Percentiles rank a stretch among this genome's conserved stretches.
These are phyloP conservation scores for Clupea harengus DNA, from an alignment of 2,113 vertebrate genomes.

Conservation along the genomic window DNA sequence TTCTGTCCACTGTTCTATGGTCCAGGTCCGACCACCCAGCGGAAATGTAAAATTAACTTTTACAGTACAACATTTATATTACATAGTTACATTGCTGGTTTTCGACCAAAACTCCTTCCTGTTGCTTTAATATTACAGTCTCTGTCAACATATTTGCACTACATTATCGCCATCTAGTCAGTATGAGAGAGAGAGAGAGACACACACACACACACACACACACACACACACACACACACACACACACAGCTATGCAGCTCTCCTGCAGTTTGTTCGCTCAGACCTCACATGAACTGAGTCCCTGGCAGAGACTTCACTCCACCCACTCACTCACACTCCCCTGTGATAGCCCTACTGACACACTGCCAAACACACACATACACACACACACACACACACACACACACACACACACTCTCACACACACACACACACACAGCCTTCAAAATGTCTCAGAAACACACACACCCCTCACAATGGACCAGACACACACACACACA, in stretches of 20 bases:
- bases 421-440: background rate
- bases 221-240: background rate
- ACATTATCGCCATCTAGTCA: background rate
- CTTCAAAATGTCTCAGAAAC: no score
- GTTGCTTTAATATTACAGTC: background rate
- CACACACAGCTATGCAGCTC: background rate
- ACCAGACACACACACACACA: background rate
- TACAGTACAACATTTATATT: no score
- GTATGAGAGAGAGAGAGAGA: background rate
- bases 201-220: conserved; percentile 5
- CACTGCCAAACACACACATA: background rate
- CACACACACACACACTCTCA: background rate
- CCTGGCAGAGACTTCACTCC: conserved; percentile 43
- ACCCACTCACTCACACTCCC: conserved; percentile 22
- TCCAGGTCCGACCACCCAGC: no score
- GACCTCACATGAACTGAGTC: conserved; percentile 63
- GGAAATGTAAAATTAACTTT: no score
- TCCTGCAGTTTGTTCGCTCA: background rate
- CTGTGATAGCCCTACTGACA: conserved; percentile 32
- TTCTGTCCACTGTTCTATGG: background rate
- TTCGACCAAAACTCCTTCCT: background rate
- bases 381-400: background rate
- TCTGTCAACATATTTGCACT: background rate
- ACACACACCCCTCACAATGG: background rate
- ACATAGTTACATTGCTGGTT: background rate